Conservation (phyloP, 2,113 vertebrate genomes). For the Polypterus senegalus region DNA sequence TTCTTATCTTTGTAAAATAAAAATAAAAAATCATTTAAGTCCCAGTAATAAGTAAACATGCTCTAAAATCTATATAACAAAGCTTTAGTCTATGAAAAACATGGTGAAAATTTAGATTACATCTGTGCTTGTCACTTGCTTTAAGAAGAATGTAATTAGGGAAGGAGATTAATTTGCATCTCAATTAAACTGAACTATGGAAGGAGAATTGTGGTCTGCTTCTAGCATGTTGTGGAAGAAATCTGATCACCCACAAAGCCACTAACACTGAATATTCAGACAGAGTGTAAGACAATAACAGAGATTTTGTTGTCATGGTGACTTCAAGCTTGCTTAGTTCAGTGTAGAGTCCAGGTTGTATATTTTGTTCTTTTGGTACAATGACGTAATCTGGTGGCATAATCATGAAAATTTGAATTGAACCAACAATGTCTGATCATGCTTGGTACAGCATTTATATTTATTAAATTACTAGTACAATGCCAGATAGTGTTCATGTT, state of each 20-base stretch:
- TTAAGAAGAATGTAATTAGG: constrained; percentile 86
- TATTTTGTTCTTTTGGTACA: constrained; percentile 41
- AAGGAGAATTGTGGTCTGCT: constrained; percentile 55
- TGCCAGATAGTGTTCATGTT: too few relatives aligned
- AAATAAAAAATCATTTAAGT: constrained; percentile 7
- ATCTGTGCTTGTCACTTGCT: constrained; percentile 87
- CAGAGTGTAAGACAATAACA: constrained; percentile 57
- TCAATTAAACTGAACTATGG: constrained; percentile 72
- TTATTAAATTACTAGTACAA: too few relatives aligned
- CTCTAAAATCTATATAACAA: constrained; percentile 1
- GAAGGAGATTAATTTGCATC: constrained; percentile 90
- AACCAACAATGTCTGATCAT: too few relatives aligned
- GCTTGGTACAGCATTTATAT: too few relatives aligned
- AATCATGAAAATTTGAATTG: background rate
- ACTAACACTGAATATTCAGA: constrained; percentile 54
- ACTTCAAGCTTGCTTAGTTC: constrained; percentile 51
- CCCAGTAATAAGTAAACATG: background rate
- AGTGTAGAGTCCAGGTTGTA: constrained; percentile 43
- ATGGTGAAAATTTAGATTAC: constrained; percentile 67
- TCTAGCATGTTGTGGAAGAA: constrained; percentile 62
- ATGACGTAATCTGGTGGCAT: constrained; percentile 49
- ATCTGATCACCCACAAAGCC: constrained; percentile 69
- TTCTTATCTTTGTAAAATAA: constrained; percentile 13
- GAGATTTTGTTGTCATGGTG: constrained; percentile 75
- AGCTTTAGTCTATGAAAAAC: constrained; percentile 28